Percentiles rank a stretch among this genome's conserved stretches.
These are phyloP conservation scores for Liasis olivaceus DNA, from an alignment of 2,797 vertebrate species.

Conservation along the genomic window DNA sequence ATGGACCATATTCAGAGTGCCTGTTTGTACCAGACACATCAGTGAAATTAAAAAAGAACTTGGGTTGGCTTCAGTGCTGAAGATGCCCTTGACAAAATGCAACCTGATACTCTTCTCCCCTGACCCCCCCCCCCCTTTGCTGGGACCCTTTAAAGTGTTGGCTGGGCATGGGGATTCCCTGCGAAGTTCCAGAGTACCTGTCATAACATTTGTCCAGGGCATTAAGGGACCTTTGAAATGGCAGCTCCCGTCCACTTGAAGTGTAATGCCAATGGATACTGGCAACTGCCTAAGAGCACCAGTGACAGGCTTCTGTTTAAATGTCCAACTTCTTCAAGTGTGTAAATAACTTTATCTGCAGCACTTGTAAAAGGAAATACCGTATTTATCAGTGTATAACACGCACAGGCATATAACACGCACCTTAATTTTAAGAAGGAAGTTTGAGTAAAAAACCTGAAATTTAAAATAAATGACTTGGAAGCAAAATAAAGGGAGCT, in stretches of 20 bases:
- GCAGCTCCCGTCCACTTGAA: background rate
- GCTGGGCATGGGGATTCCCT: background rate
- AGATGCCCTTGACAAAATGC: background rate
- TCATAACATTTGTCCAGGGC: background rate
- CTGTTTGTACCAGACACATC: slow-evolving; percentile 34
- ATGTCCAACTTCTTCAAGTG: slow-evolving; percentile 47
- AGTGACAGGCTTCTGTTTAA: background rate
- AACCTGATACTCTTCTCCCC: background rate
- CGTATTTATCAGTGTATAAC: too few relatives aligned
- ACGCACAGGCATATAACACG: too few relatives aligned
- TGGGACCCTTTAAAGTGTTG: background rate
- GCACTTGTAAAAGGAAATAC: slow-evolving; percentile 44
- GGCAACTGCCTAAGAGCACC: background rate
- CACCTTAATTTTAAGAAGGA: too few relatives aligned
- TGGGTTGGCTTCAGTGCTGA: background rate
- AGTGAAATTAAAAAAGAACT: slow-evolving; percentile 45
- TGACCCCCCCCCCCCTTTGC: background rate
- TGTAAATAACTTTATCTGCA: slow-evolving; percentile 65
- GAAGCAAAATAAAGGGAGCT: too few relatives aligned
- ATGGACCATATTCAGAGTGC: slow-evolving; percentile 61
- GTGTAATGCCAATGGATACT: background rate
- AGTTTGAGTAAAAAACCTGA: too few relatives aligned
- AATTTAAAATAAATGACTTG: too few relatives aligned
- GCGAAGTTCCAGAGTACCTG: background rate
- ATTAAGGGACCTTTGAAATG: background rate